Evolutionary conservation across 2,888 invertebrate genomes (phyloP), one percentile per base, ranked within the genome.

Genomic region (Plagodis dolabraria): DNA sequence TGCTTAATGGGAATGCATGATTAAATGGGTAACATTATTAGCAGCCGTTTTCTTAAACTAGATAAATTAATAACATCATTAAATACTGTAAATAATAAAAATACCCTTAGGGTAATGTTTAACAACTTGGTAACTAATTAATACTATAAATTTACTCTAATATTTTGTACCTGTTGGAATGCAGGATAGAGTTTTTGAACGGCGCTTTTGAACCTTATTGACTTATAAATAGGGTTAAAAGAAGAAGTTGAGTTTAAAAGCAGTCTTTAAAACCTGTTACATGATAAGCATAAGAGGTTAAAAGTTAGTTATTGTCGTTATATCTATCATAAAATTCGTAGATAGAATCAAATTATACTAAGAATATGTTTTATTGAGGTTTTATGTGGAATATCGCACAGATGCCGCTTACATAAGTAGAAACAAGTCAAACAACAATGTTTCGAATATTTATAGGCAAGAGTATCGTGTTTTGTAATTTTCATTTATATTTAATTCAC

Each of bases 71-170:
- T 53, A 60, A 57, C 57, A 56, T 66, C 56, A 61, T 46, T 60
- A 60, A 67, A 71, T 49, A 64, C 60, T 58, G 47, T 53, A 44
- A 50, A 48, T 59, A 58, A 64, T 57, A 36, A 57, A 35, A 58
- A 71, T 72, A 43, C 43, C 62, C 69, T 68, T 71, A 60, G 6
- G n/a, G 34, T 51, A 47, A 34, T 51, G 43, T 55, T 44, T 60
- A 60, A 76, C 65, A 71, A 75, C 71, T 75, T 80, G 81, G 81
- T 85, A 85, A 84, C 84, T 76, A 71, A 75, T 70, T 79, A 83
- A 83, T 83, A 83, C 82, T 82, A 77, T 68, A 67, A 57, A 70
- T 51, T 64, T 61, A 60, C 12, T 43, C 5, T 64, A 22, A 63
- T 59, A 55, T 51, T 51, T 77, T 82, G 81, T 80, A 82, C 80